Evolutionary conservation across 2,113 vertebrate genomes (phyloP), one percentile per base, ranked within the genome.

Genomic region (Alethe diademata): DNA sequence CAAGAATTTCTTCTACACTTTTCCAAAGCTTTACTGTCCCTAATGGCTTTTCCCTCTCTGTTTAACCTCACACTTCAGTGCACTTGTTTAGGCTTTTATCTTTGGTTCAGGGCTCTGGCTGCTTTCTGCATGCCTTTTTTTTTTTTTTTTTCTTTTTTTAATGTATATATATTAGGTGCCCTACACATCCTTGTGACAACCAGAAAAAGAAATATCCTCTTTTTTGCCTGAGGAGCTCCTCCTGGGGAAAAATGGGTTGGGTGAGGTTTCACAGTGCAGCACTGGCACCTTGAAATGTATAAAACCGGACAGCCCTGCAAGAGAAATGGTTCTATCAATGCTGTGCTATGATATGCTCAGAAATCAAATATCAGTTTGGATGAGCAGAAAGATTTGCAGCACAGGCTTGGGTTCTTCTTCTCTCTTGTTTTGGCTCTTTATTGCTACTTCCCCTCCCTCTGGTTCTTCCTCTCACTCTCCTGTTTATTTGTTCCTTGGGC

Each of bases 61-160:
- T 88, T 92, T 93, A 96, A 84, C 91, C 79, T 84, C 60, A 96
- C 90, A 95, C 79, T 96, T 79, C 94, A 96, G 70, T 92, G 56
- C 65, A 67, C n/a, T 84, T 79, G 64, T 86, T 90, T 94, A 92
- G 62, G 65, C 31, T 86, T 94, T 76, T 74, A 71, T 93, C 79
- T 95, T 72, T 87, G 72, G 71, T 53, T 91, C 91, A 83, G 56
- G 50, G 91, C 76, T 89, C 65, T 76, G 29, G 25, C 29, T 51
- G 33, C 57, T 78, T 73, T 83, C 79, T 78, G 14, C 35, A 36
- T 43, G 53, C 53, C 8, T 74, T 22, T 19, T 26, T 14, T n/a
- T 78, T 36, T 43, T 16, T 22, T 8, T 36, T 17, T 33, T 76
- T 35, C 35, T 35, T 36, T 9, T 23, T 23, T 48, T 4, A 33